Evolutionary conservation across 2,888 invertebrate genomes (phyloP).

Genomic region (Temnothorax rugatulus): DNA sequence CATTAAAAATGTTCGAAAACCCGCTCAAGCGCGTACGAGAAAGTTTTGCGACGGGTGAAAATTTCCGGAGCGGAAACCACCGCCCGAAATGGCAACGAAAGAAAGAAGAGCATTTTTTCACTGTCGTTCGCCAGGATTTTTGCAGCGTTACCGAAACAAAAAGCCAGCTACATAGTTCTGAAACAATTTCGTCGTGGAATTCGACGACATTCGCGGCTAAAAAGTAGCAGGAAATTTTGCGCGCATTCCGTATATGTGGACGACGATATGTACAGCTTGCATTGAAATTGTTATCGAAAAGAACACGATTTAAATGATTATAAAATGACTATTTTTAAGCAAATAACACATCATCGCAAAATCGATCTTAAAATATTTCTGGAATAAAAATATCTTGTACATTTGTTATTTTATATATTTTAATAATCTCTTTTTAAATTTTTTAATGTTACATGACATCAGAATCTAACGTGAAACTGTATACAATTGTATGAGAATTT

Average conservation of each 20-base stretch:
- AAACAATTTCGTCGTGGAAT: conserved; percentile 77
- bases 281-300: conserved; percentile 28
- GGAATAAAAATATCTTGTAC: background rate
- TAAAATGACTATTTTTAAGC: background rate
- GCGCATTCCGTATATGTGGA: conserved; percentile 66
- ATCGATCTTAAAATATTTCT: background rate
- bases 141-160: conserved; percentile 62
- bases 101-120: conserved; percentile 68
- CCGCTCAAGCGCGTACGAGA: conserved; percentile 39
- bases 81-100: conserved; percentile 54
- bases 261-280: conserved; percentile 45
- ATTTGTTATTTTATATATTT: background rate
- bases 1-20: conserved; percentile 55
- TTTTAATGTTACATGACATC: background rate
- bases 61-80: conserved; percentile 46
- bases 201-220: conserved; percentile 67
- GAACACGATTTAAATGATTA: conserved; percentile 1
- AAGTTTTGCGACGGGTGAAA: conserved; percentile 56
- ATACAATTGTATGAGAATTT: background rate
- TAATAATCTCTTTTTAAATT: background rate
- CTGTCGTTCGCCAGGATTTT: conserved; percentile 66
- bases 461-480: background rate
- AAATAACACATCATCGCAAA: background rate
- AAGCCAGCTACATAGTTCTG: conserved; percentile 77
- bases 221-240: conserved; percentile 74